These are phyloP conservation scores for Glyptemys insculpta DNA, from an alignment of 2,797 vertebrate species.

Conservation along the genomic window DNA sequence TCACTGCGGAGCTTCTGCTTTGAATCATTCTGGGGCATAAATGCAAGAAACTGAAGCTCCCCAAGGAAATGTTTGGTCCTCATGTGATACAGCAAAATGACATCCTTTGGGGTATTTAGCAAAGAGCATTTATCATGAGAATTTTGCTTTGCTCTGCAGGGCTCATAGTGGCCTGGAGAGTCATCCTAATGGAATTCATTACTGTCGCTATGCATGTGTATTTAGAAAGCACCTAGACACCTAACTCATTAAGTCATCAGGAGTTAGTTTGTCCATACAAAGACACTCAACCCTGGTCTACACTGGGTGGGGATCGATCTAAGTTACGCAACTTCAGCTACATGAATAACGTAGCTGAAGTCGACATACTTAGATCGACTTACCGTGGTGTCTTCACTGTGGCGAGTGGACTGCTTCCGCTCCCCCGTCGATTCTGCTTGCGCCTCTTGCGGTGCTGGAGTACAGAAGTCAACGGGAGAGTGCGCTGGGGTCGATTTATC, in stretches of 20 bases:
- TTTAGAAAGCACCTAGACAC: not conserved
- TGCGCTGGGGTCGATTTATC: no score
- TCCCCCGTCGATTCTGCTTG: no score
- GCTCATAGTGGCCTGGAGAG: not conserved
- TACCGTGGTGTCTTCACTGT: no score
- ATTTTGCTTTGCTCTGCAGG: not conserved
- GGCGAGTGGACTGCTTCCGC: no score
- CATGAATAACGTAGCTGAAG: no score
- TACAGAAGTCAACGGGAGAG: no score
- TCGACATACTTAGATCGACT: no score
- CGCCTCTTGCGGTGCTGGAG: no score
- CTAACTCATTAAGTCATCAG: not conserved
- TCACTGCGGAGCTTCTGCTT: not conserved
- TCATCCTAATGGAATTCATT: not conserved
- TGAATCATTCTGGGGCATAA: slow-evolving; percentile 18
- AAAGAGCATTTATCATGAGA: not conserved
- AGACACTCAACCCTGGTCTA: not conserved
- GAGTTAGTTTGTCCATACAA: not conserved
- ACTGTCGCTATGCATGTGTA: not conserved
- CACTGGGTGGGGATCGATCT: no score
- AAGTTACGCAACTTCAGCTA: no score
- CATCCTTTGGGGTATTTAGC: not conserved
- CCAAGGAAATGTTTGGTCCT: not conserved
- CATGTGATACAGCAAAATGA: not conserved
- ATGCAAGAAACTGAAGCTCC: not conserved